Percentiles rank a stretch among this genome's conserved stretches.
Conservation (phyloP, 2,113 vertebrate species). For the Brachyhypopomus occidentalis region DNA sequence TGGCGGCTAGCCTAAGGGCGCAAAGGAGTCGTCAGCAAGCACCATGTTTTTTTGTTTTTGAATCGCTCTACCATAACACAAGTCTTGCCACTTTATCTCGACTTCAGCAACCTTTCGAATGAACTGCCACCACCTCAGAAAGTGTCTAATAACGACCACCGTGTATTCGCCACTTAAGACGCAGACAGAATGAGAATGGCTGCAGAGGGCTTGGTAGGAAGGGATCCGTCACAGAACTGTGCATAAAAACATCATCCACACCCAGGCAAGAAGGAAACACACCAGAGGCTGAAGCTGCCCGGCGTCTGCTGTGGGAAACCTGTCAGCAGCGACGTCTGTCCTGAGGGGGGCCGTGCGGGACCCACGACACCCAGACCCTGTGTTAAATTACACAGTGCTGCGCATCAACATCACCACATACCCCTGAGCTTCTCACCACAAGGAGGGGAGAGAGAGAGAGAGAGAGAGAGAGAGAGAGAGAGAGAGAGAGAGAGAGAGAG, state of each 20-base stretch:
- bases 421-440: constrained; percentile 56
- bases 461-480: constrained; percentile 26
- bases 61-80: constrained; percentile 30
- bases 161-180: constrained; percentile 53
- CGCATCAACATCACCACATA: constrained; percentile 62
- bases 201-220: constrained; percentile 47
- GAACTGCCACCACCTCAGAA: constrained; percentile 43
- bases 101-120: constrained; percentile 48
- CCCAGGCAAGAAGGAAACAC: constrained; percentile 25
- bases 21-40: constrained; percentile 17
- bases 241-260: constrained; percentile 72
- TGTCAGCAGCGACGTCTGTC: constrained; percentile 69
- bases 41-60: constrained; percentile 5
- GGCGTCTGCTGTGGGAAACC: constrained; percentile 73
- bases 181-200: constrained; percentile 55
- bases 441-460: constrained; percentile 10
- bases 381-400: constrained; percentile 68
- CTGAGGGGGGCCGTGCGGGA: constrained; percentile 69
- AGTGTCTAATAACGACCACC: constrained; percentile 35
- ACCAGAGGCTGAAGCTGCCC: constrained; percentile 54
- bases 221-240: constrained; percentile 55
- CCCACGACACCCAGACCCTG: constrained; percentile 71
- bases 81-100: constrained; percentile 38
- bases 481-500: no score
- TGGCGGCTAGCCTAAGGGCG: constrained; percentile 47